Base-by-base conservation (phyloP, 1,140 invertebrate genomes). In the Temnothorax curvispinosus region DNA sequence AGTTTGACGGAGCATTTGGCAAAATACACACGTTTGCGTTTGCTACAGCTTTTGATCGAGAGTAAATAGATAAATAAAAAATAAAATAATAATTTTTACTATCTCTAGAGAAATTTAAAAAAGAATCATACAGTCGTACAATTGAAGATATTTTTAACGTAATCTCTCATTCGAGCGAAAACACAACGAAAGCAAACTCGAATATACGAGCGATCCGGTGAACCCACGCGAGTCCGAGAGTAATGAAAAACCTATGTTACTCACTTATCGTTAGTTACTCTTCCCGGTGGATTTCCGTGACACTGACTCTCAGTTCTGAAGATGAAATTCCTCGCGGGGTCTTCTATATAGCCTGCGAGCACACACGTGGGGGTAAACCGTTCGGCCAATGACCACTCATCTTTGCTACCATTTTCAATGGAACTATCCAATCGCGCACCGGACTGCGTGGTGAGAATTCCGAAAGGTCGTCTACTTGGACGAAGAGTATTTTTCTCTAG, bases 261-360 rank as follows among this genome's bases (percentile, higher is more conserved):
- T 95, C 92, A 95, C 94, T 93, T 93, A 52, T 27, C 27, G 87
- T 87, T 92, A 93, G 27, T 27, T 27, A 27, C 27, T 27, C 87
- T 93, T 93, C 87, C 90, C 88, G 92, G 92, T 74, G 87, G 90
- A 91, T 89, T 94, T 92, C 94, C 93, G 92, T 94, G 93, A 95
- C 94, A 95, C 94, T 94, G 94, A 94, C 92, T 95, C 90, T 94
- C 88, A 92, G 93, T 93, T 95, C 94, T 95, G 94, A 94, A 95
- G 94, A 95, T 94, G 93, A 94, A 94, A 95, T 95, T 94, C 93
- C 90, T 87, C 38, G 93, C 88, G 94, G 80, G 91, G 94, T 95
- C 94, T 94, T 94, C 94, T 95, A 94, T 95, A 95, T 95, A 95
- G 94, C 93, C 90, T 95, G 93, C 85, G 92, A 56, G 58, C 75